Percentiles rank a stretch among this genome's conserved stretches.
Evolutionary conservation across 2,113 vertebrate species (phyloP).

Genomic region (Tychaedon coryphoeus): DNA sequence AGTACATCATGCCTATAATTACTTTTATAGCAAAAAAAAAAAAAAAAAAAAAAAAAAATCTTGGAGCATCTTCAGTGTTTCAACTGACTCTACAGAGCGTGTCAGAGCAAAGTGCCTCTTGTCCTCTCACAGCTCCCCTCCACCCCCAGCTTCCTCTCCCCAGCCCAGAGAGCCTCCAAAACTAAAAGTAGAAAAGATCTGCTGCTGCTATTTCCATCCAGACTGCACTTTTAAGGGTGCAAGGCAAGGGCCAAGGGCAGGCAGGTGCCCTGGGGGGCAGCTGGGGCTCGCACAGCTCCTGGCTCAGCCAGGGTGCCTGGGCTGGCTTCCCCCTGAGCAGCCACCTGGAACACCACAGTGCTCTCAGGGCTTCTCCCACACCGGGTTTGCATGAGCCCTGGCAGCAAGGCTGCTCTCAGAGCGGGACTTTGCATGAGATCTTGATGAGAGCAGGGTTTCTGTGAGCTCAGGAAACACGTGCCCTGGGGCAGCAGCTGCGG

Average conservation of each 20-base stretch:
- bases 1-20: background rate
- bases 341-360: fast-evolving
- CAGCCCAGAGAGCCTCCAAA: background rate
- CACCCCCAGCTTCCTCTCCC: slow-evolving; percentile 44
- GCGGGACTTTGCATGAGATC: background rate
- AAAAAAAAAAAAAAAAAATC: background rate
- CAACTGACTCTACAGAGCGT: background rate
- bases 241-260: background rate
- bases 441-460: background rate
- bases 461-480: background rate
- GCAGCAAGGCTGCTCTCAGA: fast-evolving
- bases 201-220: slow-evolving; percentile 1
- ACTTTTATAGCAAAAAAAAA: background rate
- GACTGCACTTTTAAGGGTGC: background rate
- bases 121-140: slow-evolving; percentile 1
- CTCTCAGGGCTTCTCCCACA: background rate
- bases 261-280: background rate
- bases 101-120: slow-evolving; percentile 1
- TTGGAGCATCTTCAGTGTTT: background rate
- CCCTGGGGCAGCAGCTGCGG: fast-evolving
- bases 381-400: background rate
- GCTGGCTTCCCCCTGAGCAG: background rate
- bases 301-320: fast-evolving
- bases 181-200: background rate
- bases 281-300: background rate